Conservation (phyloP, 2,888 invertebrate genomes). For the Melangyna quadrimaculata region DNA sequence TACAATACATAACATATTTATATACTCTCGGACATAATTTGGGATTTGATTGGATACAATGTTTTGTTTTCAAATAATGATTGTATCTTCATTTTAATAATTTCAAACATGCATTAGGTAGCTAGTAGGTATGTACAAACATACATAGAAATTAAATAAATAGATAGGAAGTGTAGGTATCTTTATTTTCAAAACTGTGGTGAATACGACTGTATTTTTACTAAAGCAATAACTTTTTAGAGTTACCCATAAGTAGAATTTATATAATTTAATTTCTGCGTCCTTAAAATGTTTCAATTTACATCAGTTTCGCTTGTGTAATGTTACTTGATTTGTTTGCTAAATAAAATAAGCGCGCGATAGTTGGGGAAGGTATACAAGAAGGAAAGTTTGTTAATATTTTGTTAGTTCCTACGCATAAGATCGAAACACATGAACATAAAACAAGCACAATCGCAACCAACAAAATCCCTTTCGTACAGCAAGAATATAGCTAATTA, state of each 20-base stretch:
- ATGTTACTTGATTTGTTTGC: neutral
- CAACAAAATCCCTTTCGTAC: constrained; percentile 38
- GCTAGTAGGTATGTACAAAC: too few relatives aligned
- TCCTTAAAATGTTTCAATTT: neutral
- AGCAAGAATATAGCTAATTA: neutral
- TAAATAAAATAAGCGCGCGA: constrained; percentile 32
- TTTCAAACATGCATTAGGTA: constrained; percentile 25
- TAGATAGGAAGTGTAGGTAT: neutral
- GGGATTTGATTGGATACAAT: constrained; percentile 20
- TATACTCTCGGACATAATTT: constrained; percentile 5
- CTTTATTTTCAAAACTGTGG: neutral
- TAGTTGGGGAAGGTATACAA: neutral
- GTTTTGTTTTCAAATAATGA: neutral
- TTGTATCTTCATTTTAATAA: constrained; percentile 9
- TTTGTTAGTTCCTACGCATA: neutral
- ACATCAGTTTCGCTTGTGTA: neutral
- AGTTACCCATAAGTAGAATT: neutral
- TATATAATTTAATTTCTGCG: constrained; percentile 1
- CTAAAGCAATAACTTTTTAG: neutral
- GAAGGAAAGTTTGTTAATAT: neutral
- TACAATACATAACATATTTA: neutral
- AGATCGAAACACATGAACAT: neutral
- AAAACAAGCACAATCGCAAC: constrained; percentile 39
- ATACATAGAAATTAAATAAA: neutral
- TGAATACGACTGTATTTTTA: neutral